These are phyloP conservation scores for Sesia apiformis DNA, from an alignment of 2,888 invertebrate species.

Conservation along the genomic window DNA sequence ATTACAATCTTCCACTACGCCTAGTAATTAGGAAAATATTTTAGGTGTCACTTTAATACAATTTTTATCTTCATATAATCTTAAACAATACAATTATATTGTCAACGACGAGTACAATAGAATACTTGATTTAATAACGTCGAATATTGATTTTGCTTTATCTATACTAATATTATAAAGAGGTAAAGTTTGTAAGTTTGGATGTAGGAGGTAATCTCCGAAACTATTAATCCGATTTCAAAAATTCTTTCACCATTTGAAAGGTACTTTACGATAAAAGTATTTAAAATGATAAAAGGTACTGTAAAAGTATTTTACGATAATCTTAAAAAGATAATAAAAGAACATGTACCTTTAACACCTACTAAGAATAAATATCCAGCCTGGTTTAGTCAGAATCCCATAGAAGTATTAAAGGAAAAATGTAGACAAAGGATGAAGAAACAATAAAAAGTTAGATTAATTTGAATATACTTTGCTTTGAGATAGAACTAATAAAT, in stretches of 20 bases:
- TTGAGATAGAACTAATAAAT: too few species aligned
- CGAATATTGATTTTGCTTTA: neutral
- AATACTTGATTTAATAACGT: constrained; percentile 4
- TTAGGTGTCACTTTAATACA: constrained; percentile 2
- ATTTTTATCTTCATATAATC: constrained; percentile 2
- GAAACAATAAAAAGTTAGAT: neutral
- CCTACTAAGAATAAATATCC: neutral
- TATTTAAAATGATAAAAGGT: neutral
- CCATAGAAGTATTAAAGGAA: constrained; percentile 3
- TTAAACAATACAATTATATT: constrained; percentile 3
- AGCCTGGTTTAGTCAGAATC: constrained; percentile 1
- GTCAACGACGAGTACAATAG: neutral
- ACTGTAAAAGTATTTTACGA: neutral
- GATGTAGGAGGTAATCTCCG: too few species aligned
- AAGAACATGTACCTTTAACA: neutral
- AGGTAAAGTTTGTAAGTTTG: too few species aligned
- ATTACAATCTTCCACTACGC: neutral
- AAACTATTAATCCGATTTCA: too few species aligned
- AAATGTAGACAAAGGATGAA: neutral
- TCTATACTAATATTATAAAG: too few species aligned
- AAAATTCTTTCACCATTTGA: too few species aligned
- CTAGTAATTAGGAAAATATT: neutral
- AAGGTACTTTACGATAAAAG: too few species aligned
- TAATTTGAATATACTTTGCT: neutral
- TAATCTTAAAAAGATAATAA: neutral